Conservation (phyloP, 2,888 invertebrate species). For the Papilio demoleus region DNA sequence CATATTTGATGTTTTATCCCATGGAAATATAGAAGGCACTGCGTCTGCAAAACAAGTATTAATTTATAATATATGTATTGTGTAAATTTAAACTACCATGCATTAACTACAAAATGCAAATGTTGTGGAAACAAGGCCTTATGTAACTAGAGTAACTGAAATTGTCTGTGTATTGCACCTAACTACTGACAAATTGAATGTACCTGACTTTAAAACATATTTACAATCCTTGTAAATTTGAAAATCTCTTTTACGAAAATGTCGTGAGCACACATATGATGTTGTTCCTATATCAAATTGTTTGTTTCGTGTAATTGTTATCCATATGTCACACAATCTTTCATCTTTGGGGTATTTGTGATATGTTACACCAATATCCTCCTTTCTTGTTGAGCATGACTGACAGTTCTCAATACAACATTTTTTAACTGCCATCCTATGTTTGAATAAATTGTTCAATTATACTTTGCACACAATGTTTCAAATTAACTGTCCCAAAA, state of each 20-base stretch:
- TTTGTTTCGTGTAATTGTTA: conserved; percentile 84
- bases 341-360: conserved; percentile 89
- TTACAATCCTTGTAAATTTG: conserved; percentile 87
- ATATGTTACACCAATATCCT: conserved; percentile 88
- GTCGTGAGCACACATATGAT: conserved; percentile 88
- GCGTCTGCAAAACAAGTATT: conserved; percentile 77
- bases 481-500: background rate
- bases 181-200: conserved; percentile 44
- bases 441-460: conserved; percentile 46
- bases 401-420: conserved; percentile 86
- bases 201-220: conserved; percentile 86
- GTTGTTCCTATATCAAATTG: conserved; percentile 80
- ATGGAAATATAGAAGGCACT: conserved; percentile 88
- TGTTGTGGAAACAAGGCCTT: conserved; percentile 12
- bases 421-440: conserved; percentile 85
- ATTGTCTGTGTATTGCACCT: conserved; percentile 25
- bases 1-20: conserved; percentile 62
- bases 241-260: conserved; percentile 89
- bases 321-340: conserved; percentile 85
- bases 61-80: conserved; percentile 5
- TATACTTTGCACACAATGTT: conserved; percentile 30
- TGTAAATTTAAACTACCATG: conserved; percentile 20
- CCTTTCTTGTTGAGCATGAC: conserved; percentile 84
- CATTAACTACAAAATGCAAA: conserved; percentile 35
- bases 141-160: conserved; percentile 11